These are phyloP conservation scores for Brachionichthys hirsutus DNA, from an alignment of 2,113 vertebrate genomes.

Conservation along the genomic window DNA sequence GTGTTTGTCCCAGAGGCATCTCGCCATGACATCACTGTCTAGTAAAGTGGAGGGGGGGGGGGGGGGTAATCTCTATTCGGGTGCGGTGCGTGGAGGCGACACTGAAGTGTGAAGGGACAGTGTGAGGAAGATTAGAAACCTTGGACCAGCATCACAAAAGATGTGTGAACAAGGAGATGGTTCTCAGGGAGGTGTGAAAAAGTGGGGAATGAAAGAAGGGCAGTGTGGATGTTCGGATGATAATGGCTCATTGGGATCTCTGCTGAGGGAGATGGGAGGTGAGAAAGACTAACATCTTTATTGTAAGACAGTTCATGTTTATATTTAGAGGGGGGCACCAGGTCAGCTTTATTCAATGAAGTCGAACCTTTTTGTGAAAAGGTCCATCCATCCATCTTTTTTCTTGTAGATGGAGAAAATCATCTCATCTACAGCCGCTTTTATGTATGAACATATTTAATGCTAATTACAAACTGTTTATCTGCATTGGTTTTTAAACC, in stretches of 20 bases:
- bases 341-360: constrained; percentile 10
- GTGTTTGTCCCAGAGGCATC: constrained; percentile 34
- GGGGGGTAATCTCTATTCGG: constrained; percentile 44
- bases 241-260: constrained; percentile 33
- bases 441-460: too few species aligned
- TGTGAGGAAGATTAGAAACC: constrained; percentile 50
- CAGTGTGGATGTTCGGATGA: constrained; percentile 20
- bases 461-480: too few species aligned
- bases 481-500: too few species aligned
- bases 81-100: constrained; percentile 31
- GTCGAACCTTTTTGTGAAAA: not conserved
- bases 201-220: constrained; percentile 38
- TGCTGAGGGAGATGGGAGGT: constrained; percentile 20
- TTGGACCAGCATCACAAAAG: constrained; percentile 52
- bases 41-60: not conserved
- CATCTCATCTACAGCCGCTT: too few species aligned
- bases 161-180: constrained; percentile 48
- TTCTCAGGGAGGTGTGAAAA: constrained; percentile 49
- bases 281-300: constrained; percentile 26
- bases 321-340: constrained; percentile 23
- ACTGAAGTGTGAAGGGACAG: constrained; percentile 67
- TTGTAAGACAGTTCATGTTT: constrained; percentile 27
- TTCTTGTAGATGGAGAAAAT: too few species aligned
- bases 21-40: constrained; percentile 60
- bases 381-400: too few species aligned